A percentile compares a stretch with the other conserved stretches of the same genome.
Conservation (phyloP, 2,113 vertebrate species). For the Hemicordylus capensis region DNA sequence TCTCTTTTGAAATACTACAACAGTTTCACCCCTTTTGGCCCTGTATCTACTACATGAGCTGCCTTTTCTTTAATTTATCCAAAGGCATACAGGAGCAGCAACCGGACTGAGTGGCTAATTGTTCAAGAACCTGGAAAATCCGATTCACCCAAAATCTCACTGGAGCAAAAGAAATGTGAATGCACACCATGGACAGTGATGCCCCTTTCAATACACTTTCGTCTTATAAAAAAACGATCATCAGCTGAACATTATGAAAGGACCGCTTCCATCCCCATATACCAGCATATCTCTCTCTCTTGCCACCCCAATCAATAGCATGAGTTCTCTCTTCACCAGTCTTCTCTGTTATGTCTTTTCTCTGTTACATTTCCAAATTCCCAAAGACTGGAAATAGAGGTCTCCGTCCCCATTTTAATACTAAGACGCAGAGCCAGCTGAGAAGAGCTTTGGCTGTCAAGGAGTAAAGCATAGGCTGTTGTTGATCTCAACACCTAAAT, state of each 20-base stretch:
- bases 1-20: neutral
- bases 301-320: neutral
- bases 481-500: neutral
- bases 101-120: too few relatives aligned
- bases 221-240: neutral
- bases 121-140: neutral
- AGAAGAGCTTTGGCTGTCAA: neutral
- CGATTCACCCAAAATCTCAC: neutral
- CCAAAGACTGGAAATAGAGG: neutral
- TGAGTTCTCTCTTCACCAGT: neutral
- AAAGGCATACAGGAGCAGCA: too few relatives aligned
- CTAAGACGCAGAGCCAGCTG: neutral
- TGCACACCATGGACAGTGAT: neutral
- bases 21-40: neutral
- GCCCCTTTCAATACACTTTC: neutral
- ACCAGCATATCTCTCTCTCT: neutral
- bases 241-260: neutral
- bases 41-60: neutral
- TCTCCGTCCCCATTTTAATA: neutral
- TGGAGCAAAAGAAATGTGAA: neutral
- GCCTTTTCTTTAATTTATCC: too few relatives aligned
- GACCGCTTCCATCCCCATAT: too few relatives aligned
- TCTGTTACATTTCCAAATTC: neutral
- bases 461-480: neutral
- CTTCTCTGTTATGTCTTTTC: neutral